phyloP scores from a whole-genome alignment of 2,113 vertebrate species.

The Halcyon malimbica region DNA sequence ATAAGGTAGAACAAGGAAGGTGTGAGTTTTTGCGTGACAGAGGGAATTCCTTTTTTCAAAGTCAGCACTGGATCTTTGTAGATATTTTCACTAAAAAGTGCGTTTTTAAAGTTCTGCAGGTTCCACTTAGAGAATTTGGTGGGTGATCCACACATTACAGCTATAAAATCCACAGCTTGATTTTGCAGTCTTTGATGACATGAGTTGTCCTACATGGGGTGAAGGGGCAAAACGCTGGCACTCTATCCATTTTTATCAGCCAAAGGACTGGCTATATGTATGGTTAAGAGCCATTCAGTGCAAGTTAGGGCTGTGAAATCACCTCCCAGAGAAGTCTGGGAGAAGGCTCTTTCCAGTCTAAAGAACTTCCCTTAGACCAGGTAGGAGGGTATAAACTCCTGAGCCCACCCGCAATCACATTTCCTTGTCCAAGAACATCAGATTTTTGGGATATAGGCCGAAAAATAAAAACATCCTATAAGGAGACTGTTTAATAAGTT shows the following conservation, averaged over 20 bases:
- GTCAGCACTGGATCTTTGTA: background rate
- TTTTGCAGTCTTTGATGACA: background rate
- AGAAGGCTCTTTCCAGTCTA: background rate
- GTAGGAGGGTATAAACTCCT: slow-evolving; percentile 14
- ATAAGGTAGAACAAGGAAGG: background rate
- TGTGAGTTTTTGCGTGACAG: slow-evolving; percentile 7
- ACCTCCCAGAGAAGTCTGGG: background rate
- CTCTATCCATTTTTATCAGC: background rate
- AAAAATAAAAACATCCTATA: slow-evolving; percentile 78
- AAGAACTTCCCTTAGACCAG: slow-evolving; percentile 22
- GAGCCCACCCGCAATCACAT: slow-evolving; percentile 64
- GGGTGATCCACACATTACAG: background rate
- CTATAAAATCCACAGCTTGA: background rate
- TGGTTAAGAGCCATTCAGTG: background rate
- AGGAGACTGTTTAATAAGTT: slow-evolving; percentile 69
- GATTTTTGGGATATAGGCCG: slow-evolving; percentile 65
- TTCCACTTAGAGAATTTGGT: background rate
- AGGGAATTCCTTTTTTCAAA: background rate
- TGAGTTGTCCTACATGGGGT: background rate
- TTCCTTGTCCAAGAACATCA: slow-evolving; percentile 74
- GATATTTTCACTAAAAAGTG: background rate
- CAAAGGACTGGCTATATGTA: background rate
- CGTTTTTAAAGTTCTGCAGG: background rate
- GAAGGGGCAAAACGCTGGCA: background rate
- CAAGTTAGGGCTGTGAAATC: background rate